A percentile compares a stretch with the other conserved stretches of the same genome.
Conservation (phyloP, 2,888 invertebrate species). For the Venustoraphidia nigricollis region DNA sequence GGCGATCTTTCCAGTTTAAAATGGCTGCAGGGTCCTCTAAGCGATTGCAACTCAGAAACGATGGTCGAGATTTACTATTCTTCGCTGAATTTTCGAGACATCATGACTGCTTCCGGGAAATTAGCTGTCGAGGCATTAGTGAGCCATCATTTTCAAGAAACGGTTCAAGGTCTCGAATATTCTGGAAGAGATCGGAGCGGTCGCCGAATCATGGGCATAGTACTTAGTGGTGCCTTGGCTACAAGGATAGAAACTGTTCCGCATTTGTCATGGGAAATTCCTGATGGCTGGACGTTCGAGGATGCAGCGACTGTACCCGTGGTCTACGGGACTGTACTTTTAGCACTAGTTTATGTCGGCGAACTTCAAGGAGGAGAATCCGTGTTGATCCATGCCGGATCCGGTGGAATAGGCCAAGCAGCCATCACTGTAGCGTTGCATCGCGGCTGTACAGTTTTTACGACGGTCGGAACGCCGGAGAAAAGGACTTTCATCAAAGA, state of each 20-base stretch:
- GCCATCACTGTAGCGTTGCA: conserved; percentile 53
- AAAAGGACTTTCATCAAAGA: too few species aligned
- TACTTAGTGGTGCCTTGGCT: conserved; percentile 39
- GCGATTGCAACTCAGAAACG: conserved; percentile 7
- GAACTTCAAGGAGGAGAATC: conserved; percentile 12
- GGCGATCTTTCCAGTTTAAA: conserved; percentile 75
- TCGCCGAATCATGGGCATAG: conserved; percentile 48
- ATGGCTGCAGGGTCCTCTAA: conserved; percentile 61
- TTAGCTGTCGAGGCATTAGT: conserved; percentile 68
- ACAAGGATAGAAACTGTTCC: conserved; percentile 40
- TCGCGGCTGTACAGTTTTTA: conserved; percentile 44
- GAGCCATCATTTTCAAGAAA: conserved; percentile 38
- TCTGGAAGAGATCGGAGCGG: conserved; percentile 36
- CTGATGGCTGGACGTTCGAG: conserved; percentile 53
- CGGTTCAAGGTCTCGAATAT: conserved; percentile 42
- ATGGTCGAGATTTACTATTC: conserved; percentile 46
- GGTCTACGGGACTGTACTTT: conserved; percentile 40
- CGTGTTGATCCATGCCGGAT: conserved; percentile 28
- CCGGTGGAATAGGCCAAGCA: conserved; percentile 51
- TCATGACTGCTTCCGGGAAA: conserved; percentile 86
- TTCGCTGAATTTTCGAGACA: conserved; percentile 83
- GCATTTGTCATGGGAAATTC: conserved; percentile 44
- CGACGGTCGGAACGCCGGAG: conserved; percentile 28
- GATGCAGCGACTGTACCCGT: conserved; percentile 66
- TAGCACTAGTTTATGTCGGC: conserved; percentile 25